phyloP scores from a whole-genome alignment of 2,888 invertebrate genomes.

The Entomobrya multifasciata region DNA sequence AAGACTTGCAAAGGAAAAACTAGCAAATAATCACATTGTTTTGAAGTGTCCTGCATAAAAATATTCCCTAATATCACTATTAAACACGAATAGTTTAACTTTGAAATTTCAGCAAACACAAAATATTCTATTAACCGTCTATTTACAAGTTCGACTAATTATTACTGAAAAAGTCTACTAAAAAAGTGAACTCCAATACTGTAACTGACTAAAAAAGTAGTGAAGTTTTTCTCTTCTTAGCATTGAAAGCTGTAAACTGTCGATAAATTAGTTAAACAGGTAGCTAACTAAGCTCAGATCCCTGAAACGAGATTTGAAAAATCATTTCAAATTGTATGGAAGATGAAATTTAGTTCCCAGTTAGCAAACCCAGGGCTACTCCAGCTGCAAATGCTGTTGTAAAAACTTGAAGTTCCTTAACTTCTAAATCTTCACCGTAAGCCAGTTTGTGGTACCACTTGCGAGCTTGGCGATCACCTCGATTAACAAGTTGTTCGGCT shows the following conservation, averaged over 20 bases:
- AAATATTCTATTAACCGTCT: not conserved
- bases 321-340: slow-evolving; percentile 29
- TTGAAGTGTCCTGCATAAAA: no score
- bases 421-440: slow-evolving; percentile 81
- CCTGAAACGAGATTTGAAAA: slow-evolving; percentile 68
- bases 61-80: no score
- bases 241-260: no score
- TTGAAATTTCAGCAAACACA: no score
- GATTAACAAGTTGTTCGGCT: slow-evolving; percentile 88
- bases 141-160: not conserved
- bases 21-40: no score
- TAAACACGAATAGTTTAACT: no score
- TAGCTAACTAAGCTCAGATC: slow-evolving; percentile 70
- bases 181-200: slow-evolving; percentile 54
- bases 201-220: slow-evolving; percentile 20
- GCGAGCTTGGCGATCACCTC: slow-evolving; percentile 87
- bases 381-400: slow-evolving; percentile 90
- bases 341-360: slow-evolving; percentile 58
- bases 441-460: slow-evolving; percentile 88
- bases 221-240: no score
- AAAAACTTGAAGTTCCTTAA: slow-evolving; percentile 89
- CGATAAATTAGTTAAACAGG: slow-evolving; percentile 9
- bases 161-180: slow-evolving; percentile 16
- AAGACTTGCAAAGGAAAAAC: no score
- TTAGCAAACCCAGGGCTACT: slow-evolving; percentile 85